Evolutionary conservation across 2,113 vertebrate species (phyloP).

Genomic region (Elephantulus edwardii): DNA sequence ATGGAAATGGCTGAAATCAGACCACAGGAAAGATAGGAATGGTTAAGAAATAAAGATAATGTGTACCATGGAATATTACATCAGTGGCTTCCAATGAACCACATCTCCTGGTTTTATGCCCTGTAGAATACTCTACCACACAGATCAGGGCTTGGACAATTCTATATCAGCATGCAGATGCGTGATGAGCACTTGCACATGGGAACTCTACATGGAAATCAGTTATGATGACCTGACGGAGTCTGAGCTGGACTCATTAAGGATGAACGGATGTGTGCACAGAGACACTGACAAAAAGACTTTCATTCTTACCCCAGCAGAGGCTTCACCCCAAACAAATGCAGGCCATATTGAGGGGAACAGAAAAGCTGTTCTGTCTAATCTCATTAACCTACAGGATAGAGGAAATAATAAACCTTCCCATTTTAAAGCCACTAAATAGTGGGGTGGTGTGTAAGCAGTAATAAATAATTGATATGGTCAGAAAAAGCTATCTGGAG

Average conservation of each 20-base stretch:
- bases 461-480: not conserved
- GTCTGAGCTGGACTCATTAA: not conserved
- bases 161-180: not conserved
- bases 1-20: not conserved
- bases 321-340: constrained; percentile 3
- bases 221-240: not conserved
- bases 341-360: not conserved
- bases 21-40: not conserved
- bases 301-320: not conserved
- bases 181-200: not conserved
- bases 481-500: not conserved
- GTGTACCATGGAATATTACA: not conserved
- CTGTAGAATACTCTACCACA: constrained; percentile 3
- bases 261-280: not conserved
- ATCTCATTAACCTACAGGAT: not conserved
- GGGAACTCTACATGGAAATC: not conserved
- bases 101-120: not conserved
- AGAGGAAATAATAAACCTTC: not conserved
- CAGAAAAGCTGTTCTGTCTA: not conserved
- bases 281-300: not conserved
- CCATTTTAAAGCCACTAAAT: not conserved
- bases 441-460: constrained; percentile 9
- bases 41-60: constrained; percentile 11
- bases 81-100: not conserved
- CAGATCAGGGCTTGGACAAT: constrained; percentile 5